These are phyloP conservation scores for Bimastos eiseni DNA, from an alignment of 2,888 invertebrate genomes.

Conservation along the genomic window DNA sequence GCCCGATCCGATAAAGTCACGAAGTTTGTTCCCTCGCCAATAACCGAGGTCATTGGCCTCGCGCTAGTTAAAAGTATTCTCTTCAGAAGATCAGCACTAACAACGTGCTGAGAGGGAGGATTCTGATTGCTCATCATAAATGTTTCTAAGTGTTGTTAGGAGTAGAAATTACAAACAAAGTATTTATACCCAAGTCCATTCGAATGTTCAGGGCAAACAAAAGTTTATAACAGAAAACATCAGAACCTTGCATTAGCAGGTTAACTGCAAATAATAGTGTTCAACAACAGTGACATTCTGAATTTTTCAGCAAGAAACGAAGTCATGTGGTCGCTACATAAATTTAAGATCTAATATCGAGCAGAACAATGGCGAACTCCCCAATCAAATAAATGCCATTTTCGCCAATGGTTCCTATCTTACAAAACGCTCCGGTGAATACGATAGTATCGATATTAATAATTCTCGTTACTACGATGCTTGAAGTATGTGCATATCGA, in stretches of 20 bases:
- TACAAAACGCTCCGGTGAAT: not conserved
- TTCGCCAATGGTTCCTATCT: not conserved
- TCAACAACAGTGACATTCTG: not conserved
- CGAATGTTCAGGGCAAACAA: not conserved
- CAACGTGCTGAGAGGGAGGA: not conserved
- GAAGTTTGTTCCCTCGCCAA: not conserved
- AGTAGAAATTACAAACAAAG: not conserved
- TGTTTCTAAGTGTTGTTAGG: not conserved
- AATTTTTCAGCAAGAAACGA: too few relatives aligned
- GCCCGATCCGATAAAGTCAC: not conserved
- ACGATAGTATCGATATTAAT: not conserved
- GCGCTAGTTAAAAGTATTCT: not conserved
- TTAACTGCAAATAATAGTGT: not conserved
- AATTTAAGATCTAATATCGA: not conserved
- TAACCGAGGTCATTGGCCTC: not conserved
- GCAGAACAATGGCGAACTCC: not conserved
- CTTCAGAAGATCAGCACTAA: constrained; percentile 21
- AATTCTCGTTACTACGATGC: not conserved
- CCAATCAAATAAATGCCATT: not conserved
- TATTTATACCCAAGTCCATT: not conserved
- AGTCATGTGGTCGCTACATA: not conserved
- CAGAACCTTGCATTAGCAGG: not conserved
- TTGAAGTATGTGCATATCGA: not conserved
- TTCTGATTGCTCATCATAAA: constrained; percentile 6
- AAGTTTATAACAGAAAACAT: not conserved